These are phyloP conservation scores for Noctua comes DNA, from an alignment of 2,888 invertebrate genomes.

Conservation along the genomic window DNA sequence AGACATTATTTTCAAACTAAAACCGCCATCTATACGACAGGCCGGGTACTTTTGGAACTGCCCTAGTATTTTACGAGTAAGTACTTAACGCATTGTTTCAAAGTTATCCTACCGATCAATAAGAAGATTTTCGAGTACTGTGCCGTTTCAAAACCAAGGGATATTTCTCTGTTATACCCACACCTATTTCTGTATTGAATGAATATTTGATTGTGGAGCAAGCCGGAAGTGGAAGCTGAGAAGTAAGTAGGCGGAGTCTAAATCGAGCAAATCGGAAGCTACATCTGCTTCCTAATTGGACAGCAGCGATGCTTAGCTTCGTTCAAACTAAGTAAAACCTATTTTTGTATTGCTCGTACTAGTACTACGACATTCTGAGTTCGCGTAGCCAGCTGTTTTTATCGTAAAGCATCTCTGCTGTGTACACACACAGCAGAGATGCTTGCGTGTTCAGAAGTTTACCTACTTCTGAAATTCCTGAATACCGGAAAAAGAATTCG, in stretches of 20 bases:
- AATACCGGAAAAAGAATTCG: not conserved
- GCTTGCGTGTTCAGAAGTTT: not conserved
- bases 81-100: constrained; percentile 30
- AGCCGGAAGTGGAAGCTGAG: constrained; percentile 50
- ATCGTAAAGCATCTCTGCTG: not conserved
- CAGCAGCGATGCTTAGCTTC: constrained; percentile 72
- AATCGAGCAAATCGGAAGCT: constrained; percentile 75
- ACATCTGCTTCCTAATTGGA: constrained; percentile 74
- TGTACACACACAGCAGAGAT: no score
- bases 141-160: constrained; percentile 64
- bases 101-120: constrained; percentile 50
- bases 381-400: constrained; percentile 28
- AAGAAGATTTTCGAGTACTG: constrained; percentile 60
- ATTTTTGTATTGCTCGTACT: constrained; percentile 49
- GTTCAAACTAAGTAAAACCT: constrained; percentile 57
- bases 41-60: not conserved
- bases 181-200: constrained; percentile 70
- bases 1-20: not conserved
- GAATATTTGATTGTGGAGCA: constrained; percentile 75
- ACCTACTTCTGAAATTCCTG: not conserved
- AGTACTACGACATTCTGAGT: constrained; percentile 11
- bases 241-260: constrained; percentile 74
- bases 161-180: constrained; percentile 60
- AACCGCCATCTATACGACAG: not conserved
- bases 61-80: not conserved